Evolutionary conservation across 2,888 invertebrate species (phyloP).

Genomic region (Stictocephala bisonia): DNA sequence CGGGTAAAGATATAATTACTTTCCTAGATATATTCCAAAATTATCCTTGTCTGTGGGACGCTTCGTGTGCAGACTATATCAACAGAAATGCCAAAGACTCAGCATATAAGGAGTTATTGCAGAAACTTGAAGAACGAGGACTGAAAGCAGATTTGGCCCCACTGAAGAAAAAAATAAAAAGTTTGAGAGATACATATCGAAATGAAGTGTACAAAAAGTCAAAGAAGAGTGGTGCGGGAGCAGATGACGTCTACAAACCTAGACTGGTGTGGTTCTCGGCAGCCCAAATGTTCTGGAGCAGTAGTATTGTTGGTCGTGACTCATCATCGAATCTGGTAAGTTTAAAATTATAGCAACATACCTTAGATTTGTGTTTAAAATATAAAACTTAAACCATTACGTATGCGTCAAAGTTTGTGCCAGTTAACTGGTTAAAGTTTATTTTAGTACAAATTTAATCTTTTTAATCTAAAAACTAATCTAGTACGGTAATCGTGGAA

Average conservation of each 20-base stretch:
- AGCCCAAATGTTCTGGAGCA: conserved; percentile 40
- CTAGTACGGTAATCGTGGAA: background rate
- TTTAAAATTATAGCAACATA: conserved; percentile 22
- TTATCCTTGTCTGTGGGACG: conserved; percentile 24
- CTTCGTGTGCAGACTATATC: conserved; percentile 26
- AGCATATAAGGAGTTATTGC: conserved; percentile 22
- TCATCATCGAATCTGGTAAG: conserved; percentile 45
- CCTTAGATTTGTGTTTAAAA: background rate
- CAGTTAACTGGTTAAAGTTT: background rate
- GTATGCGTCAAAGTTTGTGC: conserved; percentile 5
- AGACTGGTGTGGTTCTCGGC: conserved; percentile 33
- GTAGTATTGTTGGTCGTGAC: conserved; percentile 22
- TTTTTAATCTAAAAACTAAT: no score
- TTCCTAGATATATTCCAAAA: conserved; percentile 25
- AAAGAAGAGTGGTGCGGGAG: conserved; percentile 22
- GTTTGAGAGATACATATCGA: conserved; percentile 24
- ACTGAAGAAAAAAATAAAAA: conserved; percentile 28
- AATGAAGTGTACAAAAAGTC: conserved; percentile 26
- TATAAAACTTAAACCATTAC: background rate
- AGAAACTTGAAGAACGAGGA: conserved; percentile 23
- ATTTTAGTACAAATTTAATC: no score
- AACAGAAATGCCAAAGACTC: conserved; percentile 35
- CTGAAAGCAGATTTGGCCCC: conserved; percentile 6
- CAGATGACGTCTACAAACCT: conserved; percentile 29
- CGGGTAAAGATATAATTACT: conserved; percentile 9